Evolutionary conservation across 2,888 invertebrate genomes (phyloP).

Genomic region (Girardia tigrina): DNA sequence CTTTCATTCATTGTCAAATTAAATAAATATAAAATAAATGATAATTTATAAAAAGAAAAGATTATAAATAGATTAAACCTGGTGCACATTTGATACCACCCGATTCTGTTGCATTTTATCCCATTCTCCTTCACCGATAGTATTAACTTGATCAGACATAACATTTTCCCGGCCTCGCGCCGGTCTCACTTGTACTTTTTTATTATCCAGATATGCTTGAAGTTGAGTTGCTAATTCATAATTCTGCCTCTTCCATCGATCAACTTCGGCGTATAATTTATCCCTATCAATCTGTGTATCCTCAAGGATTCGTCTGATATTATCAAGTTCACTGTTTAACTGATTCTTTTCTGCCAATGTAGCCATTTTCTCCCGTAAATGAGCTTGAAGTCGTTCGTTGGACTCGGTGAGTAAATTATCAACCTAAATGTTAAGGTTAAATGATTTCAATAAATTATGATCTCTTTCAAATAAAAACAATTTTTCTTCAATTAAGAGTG

Average conservation of each 20-base stretch:
- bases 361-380: slow-evolving; percentile 94
- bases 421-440: no score
- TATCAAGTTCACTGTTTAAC: slow-evolving; percentile 82
- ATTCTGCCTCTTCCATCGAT: slow-evolving; percentile 1
- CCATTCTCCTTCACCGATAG: slow-evolving; percentile 64
- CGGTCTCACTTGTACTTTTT: slow-evolving; percentile 24
- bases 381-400: slow-evolving; percentile 90
- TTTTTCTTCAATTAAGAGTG: no score
- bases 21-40: no score
- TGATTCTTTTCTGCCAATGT: slow-evolving; percentile 93
- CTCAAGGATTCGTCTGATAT: slow-evolving; percentile 63
- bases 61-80: slow-evolving; percentile 55
- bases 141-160: slow-evolving; percentile 31
- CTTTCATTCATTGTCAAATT: no score
- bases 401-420: slow-evolving; percentile 90
- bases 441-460: no score
- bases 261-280: not conserved
- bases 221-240: slow-evolving; percentile 2
- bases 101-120: slow-evolving; percentile 74
- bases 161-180: slow-evolving; percentile 33
- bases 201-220: not conserved
- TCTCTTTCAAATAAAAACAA: no score
- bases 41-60: no score
- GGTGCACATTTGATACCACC: slow-evolving; percentile 75
- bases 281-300: slow-evolving; percentile 46